These are phyloP conservation scores for Liopterus haemorrhoidalis DNA, from an alignment of 2,888 invertebrate genomes.

Conservation along the genomic window DNA sequence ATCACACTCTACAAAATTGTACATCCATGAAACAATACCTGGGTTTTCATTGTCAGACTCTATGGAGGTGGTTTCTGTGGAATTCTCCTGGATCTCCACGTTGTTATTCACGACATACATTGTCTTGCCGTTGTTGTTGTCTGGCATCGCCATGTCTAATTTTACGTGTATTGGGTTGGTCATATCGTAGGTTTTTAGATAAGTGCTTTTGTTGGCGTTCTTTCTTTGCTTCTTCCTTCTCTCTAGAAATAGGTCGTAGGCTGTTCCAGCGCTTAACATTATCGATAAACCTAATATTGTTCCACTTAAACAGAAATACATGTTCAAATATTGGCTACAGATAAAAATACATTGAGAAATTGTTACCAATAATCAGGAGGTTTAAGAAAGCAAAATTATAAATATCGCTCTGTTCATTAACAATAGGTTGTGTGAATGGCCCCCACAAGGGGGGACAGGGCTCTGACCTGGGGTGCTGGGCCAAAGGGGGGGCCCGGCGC, in stretches of 20 bases:
- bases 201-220: conserved; percentile 34
- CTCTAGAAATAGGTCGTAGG: conserved; percentile 61
- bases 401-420: no score
- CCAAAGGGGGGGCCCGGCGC: no score
- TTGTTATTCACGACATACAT: conserved; percentile 41
- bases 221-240: conserved; percentile 44
- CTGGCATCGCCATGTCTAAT: conserved; percentile 43
- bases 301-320: conserved; percentile 47
- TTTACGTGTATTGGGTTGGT: conserved; percentile 38
- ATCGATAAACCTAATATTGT: conserved; percentile 49
- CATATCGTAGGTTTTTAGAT: conserved; percentile 48
- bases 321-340: conserved; percentile 6
- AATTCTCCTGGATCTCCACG: conserved; percentile 24
- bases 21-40: no score
- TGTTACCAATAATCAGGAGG: neutral
- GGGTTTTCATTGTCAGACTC: conserved; percentile 20
- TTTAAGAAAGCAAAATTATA: no score
- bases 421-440: no score
- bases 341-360: neutral
- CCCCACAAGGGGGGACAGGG: no score
- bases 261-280: conserved; percentile 61
- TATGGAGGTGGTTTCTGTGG: conserved; percentile 16
- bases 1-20: conserved; percentile 18
- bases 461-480: no score
- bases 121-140: no score